Evolutionary conservation across 1,140 invertebrate species (phyloP).

Genomic region (Magallana gigas): DNA sequence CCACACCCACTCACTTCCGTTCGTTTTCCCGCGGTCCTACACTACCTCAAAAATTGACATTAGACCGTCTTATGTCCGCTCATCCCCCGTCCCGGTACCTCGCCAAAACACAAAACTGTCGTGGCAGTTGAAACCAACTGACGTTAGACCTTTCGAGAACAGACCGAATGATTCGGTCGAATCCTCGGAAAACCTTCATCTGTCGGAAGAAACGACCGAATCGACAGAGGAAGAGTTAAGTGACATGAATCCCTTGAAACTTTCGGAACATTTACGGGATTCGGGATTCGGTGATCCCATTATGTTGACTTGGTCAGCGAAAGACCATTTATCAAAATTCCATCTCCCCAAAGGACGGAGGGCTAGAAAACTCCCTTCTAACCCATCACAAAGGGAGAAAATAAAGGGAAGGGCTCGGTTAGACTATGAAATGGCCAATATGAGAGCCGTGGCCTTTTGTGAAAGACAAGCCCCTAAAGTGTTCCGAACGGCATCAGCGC

Average conservation of each 20-base stretch:
- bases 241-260: constrained; percentile 34
- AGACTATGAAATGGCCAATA: constrained; percentile 72
- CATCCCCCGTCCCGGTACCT: not conserved
- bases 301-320: constrained; percentile 42
- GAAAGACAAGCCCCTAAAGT: constrained; percentile 65
- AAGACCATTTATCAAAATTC: constrained; percentile 34
- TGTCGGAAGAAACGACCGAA: not conserved
- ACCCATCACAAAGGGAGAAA: constrained; percentile 69
- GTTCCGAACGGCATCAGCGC: constrained; percentile 69
- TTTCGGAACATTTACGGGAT: constrained; percentile 47
- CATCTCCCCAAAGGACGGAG: not conserved
- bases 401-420: constrained; percentile 70
- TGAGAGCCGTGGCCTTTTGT: constrained; percentile 70
- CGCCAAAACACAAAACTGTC: not conserved
- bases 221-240: not conserved
- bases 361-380: constrained; percentile 55
- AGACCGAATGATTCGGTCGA: constrained; percentile 24
- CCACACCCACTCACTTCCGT: not conserved
- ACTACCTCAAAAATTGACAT: constrained; percentile 35
- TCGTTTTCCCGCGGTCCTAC: constrained; percentile 20
- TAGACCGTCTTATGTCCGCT: not conserved
- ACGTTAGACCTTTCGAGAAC: not conserved
- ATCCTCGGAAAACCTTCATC: not conserved
- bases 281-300: constrained; percentile 41
- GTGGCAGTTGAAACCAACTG: not conserved